Conservation (phyloP, 2,888 invertebrate species). For the Isoperla grammatica region DNA sequence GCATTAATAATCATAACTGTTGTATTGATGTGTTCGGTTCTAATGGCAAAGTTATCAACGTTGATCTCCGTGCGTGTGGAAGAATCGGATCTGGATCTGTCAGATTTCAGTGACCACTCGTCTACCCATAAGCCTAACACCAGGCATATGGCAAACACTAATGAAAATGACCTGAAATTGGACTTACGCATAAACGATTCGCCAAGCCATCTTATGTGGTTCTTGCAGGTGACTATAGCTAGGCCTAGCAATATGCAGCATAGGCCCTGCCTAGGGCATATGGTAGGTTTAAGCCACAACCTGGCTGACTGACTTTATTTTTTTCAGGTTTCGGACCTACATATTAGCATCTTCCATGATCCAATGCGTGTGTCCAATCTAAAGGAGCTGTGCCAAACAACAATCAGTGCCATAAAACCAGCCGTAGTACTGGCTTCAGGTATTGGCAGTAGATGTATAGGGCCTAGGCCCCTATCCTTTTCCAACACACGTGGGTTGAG, state of each 20-base stretch:
- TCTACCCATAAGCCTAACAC: slow-evolving; percentile 20
- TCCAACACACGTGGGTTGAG: no score
- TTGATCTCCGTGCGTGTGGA: slow-evolving; percentile 55
- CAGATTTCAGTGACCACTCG: slow-evolving; percentile 41
- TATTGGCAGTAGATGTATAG: slow-evolving; percentile 35
- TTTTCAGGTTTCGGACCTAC: slow-evolving; percentile 79
- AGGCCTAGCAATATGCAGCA: no score
- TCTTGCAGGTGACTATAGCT: slow-evolving; percentile 57
- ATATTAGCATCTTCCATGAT: slow-evolving; percentile 80
- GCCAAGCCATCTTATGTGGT: slow-evolving; percentile 62
- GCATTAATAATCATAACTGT: slow-evolving; percentile 55
- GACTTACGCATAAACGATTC: slow-evolving; percentile 42
- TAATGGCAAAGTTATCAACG: slow-evolving; percentile 63
- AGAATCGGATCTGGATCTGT: slow-evolving; percentile 32
- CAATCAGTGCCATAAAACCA: slow-evolving; percentile 67
- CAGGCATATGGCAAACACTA: slow-evolving; percentile 17
- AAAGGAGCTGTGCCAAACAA: slow-evolving; percentile 69
- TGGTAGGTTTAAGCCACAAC: no score
- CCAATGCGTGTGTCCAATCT: slow-evolving; percentile 67
- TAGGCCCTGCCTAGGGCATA: no score
- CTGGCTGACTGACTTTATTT: slow-evolving; percentile 19
- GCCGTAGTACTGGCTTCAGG: slow-evolving; percentile 76
- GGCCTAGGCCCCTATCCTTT: no score
- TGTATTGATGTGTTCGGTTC: slow-evolving; percentile 59
- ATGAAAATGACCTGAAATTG: slow-evolving; percentile 34